phyloP scores from a whole-genome alignment of 2,797 vertebrate species.

The Rhinoraja longicauda region DNA sequence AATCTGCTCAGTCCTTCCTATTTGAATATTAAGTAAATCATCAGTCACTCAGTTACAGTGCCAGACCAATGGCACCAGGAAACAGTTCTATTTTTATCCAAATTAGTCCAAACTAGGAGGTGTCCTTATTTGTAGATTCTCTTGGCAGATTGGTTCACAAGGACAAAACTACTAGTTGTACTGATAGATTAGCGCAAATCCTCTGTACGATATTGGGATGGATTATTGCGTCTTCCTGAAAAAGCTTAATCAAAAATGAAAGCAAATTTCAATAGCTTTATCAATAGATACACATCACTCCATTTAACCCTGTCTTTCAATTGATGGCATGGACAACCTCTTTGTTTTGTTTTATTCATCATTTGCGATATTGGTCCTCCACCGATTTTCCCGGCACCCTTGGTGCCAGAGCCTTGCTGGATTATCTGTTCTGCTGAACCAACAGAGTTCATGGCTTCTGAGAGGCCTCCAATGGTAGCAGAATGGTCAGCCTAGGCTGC shows the following conservation, averaged over 20 bases:
- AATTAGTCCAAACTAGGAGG: neutral
- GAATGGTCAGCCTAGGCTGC: too few relatives aligned
- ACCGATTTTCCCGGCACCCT: too few relatives aligned
- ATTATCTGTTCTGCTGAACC: too few relatives aligned
- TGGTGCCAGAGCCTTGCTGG: too few relatives aligned
- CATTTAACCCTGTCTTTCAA: neutral
- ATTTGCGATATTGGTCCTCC: too few relatives aligned
- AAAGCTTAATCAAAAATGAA: neutral
- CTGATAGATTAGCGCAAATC: neutral
- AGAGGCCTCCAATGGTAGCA: too few relatives aligned
- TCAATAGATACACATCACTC: neutral
- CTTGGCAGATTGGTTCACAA: neutral
- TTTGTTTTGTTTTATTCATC: neutral
- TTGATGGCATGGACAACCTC: neutral
- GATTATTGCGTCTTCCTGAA: neutral
- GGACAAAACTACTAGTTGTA: neutral
- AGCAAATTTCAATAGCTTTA: neutral
- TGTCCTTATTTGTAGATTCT: neutral
- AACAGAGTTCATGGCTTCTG: too few relatives aligned
- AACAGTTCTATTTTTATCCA: constrained; percentile 12
- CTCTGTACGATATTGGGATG: neutral
- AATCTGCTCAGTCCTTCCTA: neutral
- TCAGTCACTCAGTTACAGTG: neutral
- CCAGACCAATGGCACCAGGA: neutral
- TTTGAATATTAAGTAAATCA: neutral